Evolutionary conservation across 2,113 vertebrate species (phyloP), one percentile per base, ranked within the genome.

Genomic region (Taxidea taxus): DNA sequence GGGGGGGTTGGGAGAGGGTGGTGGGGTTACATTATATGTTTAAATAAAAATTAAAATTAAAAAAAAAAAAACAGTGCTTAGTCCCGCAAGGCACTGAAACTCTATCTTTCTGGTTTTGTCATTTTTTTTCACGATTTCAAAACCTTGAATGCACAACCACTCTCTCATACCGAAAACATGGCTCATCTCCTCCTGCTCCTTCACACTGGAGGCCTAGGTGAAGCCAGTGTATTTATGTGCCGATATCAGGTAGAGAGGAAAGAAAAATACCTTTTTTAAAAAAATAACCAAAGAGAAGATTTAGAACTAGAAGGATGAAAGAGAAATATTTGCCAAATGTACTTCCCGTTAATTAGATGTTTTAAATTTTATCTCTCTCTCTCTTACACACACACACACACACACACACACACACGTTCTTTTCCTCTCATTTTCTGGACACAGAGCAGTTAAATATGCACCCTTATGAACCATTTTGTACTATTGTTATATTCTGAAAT

Each of bases 131-230:
- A 0, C 3, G 25, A 87, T 6, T 39, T 9, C 13, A 23, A 56
- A 13, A 4, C 2, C 1, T 4, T 3, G 4, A 12, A 2, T 14
- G 34, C 72, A 66, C 8, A 16, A 8, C 0, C 0, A 3, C 11
- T 13, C 9, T 62, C 31, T 34, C 47, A 2, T 8, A 11, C 31
- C 8, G 47, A 78, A 44, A 29, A 27, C 25, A 23, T 4, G 14
- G 21, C 0, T 4, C 11, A 3, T 16, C 23, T 39, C 29, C 13
- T 37, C 14, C 21, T 23, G 4, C 3, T 37, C 0, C 2, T 10
- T 77, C 56, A 49, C 2, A 8, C 0, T 4, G 0, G 4, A 23
- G 13, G 68, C 15, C n/a, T 1, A 15, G 10, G 4, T 0, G 10
- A 20, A 23, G 7, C 7, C 25, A 5, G 39, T 31, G 29, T 66